Evolutionary conservation across 2,113 vertebrate genomes (phyloP).

Genomic region (Mesembrinibis cayennensis): DNA sequence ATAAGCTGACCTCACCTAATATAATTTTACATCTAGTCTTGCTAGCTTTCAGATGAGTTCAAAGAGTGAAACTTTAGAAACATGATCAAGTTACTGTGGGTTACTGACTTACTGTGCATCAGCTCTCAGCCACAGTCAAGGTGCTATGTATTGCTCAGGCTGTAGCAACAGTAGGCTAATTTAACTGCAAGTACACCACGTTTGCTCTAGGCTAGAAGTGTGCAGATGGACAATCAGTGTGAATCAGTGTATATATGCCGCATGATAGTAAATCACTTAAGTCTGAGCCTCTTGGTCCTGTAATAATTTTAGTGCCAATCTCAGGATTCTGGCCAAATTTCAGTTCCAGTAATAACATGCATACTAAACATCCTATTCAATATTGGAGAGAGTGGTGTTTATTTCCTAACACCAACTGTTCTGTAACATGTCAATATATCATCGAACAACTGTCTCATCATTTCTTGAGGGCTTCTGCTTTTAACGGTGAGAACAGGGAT

Average conservation of each 20-base stretch:
- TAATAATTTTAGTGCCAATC: not conserved
- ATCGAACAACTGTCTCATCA: not conserved
- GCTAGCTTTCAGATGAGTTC: not conserved
- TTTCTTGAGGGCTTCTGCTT: not conserved
- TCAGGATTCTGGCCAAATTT: not conserved
- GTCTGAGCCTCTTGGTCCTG: not conserved
- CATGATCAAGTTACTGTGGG: not conserved
- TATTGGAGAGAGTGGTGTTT: not conserved
- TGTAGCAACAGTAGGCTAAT: not conserved
- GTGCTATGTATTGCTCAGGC: not conserved
- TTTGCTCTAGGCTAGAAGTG: not conserved
- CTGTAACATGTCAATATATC: not conserved
- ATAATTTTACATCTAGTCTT: not conserved
- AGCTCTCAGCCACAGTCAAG: not conserved
- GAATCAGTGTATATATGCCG: not conserved
- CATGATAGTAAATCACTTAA: not conserved
- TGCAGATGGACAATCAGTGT: not conserved
- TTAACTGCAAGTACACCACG: not conserved
- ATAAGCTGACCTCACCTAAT: not conserved
- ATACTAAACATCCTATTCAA: not conserved
- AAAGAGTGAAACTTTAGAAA: not conserved
- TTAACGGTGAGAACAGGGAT: not conserved
- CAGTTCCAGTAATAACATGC: not conserved
- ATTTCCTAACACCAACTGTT: conserved; percentile 20
- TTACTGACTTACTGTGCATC: not conserved